Base-by-base conservation (phyloP, 1,140 invertebrate species). In the Leptinotarsa texana region DNA sequence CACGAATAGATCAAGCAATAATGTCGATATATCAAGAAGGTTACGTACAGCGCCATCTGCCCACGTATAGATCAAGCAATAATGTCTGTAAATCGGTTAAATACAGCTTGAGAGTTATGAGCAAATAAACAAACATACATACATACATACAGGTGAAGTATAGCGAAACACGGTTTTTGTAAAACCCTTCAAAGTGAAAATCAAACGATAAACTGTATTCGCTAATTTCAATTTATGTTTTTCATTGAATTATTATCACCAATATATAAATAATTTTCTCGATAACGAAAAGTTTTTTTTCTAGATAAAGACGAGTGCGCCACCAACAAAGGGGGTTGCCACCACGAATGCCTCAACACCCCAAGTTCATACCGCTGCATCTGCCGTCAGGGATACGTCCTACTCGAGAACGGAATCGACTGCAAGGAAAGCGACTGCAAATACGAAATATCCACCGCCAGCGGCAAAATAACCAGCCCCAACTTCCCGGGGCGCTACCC, bases 401-500 rank as follows among this genome's bases (percentile, higher is more conserved):
- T 99, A 24, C 95, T 98, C 82, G 94, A 96, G 79, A 98, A 99
- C 84, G 91, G 92, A 27, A 95, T 95, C 75, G 95, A 98, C 84
- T 99, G 98, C 83, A 98, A 98, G 86, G 97, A 99, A 87, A 97
- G 94, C 6, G 94, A 93, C 21, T 96, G 94, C 84, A 95, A 72
- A 15, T 71, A 94, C 83, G 93, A 95, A 82, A 93, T 95, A 63
- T 91, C 90, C 0, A 88, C 89, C 18, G 89, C 94, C 24, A 88
- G 88, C 80, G 95, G 97, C 1, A 92, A 91, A 42, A 94, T 99
- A 65, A 92, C 91, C 49, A 91, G 89, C 83, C 97, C 98, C 1
- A 98, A 98, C 86, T 99, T 95, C 86, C 98, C 98, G 0, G 94
- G 98, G 75, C 90, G 91, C 77, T 99, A 99, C 88, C 97, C 97